Evolutionary conservation across 2,113 vertebrate species (phyloP).

Genomic region (Penelope pileata): DNA sequence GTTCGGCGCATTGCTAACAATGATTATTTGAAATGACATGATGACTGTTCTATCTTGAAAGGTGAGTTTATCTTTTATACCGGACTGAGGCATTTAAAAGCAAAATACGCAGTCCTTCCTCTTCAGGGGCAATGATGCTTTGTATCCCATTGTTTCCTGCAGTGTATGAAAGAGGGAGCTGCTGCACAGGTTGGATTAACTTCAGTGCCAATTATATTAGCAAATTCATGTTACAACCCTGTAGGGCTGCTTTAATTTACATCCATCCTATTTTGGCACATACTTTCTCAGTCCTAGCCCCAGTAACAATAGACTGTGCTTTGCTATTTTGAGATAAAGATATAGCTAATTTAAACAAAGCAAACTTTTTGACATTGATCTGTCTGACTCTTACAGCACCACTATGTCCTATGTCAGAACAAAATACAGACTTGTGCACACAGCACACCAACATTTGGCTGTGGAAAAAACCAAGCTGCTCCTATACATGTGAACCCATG

Average conservation of each 20-base stretch:
- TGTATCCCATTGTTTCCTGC: background rate
- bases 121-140: slow-evolving; percentile 3
- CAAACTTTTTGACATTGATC: background rate
- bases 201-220: slow-evolving; percentile 55
- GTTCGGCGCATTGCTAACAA: slow-evolving; percentile 68
- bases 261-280: background rate
- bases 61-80: slow-evolving; percentile 65
- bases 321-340: background rate
- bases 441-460: background rate
- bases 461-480: background rate
- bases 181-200: slow-evolving; percentile 10
- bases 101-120: slow-evolving; percentile 29
- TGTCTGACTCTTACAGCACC: background rate
- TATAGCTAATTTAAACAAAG: background rate
- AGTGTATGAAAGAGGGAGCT: background rate
- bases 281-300: background rate
- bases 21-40: slow-evolving; percentile 66
- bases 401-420: background rate
- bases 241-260: slow-evolving; percentile 20
- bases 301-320: background rate
- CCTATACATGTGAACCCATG: background rate
- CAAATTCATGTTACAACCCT: slow-evolving; percentile 20
- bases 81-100: slow-evolving; percentile 45
- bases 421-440: background rate
- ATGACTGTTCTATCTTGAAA: slow-evolving; percentile 64